Percentiles rank a stretch among this genome's conserved stretches.
These are phyloP conservation scores for Pecten maximus DNA, from an alignment of 2,888 invertebrate genomes.

Conservation along the genomic window DNA sequence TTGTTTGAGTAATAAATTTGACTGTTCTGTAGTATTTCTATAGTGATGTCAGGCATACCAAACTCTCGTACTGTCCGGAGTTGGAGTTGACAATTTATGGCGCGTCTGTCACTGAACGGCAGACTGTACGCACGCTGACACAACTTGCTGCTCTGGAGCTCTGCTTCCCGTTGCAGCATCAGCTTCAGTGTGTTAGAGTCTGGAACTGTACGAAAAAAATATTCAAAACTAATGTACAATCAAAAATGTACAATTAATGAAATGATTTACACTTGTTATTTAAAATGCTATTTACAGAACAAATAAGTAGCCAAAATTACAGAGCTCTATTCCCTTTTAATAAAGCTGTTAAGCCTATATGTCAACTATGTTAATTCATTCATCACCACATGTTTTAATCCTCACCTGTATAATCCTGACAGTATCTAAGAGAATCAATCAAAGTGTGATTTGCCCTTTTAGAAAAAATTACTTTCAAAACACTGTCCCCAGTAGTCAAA, in stretches of 20 bases:
- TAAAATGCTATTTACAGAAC: no score
- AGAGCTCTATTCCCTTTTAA: no score
- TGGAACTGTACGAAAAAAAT: conserved; percentile 86
- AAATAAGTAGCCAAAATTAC: background rate
- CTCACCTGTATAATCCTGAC: no score
- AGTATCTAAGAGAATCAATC: no score
- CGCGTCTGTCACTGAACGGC: conserved; percentile 87
- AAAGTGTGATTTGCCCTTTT: no score
- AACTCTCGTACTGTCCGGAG: conserved; percentile 96
- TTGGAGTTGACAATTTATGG: conserved; percentile 90
- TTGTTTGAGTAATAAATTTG: conserved; percentile 73
- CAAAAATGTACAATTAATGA: no score
- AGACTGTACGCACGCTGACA: conserved; percentile 91
- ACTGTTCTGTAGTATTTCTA: conserved; percentile 87
- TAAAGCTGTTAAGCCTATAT: no score
- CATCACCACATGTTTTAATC: no score
- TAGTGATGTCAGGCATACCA: conserved; percentile 94
- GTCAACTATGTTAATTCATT: no score
- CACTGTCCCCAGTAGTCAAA: background rate
- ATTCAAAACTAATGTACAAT: background rate
- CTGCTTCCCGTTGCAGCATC: conserved; percentile 93
- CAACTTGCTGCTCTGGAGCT: conserved; percentile 90
- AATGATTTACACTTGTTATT: no score
- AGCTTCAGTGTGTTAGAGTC: conserved; percentile 89
- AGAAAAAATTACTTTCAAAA: no score